A percentile compares a stretch with the other conserved stretches of the same genome.
These are phyloP conservation scores for Lagorchestes hirsutus DNA, from an alignment of 2,797 vertebrate genomes.

Conservation along the genomic window DNA sequence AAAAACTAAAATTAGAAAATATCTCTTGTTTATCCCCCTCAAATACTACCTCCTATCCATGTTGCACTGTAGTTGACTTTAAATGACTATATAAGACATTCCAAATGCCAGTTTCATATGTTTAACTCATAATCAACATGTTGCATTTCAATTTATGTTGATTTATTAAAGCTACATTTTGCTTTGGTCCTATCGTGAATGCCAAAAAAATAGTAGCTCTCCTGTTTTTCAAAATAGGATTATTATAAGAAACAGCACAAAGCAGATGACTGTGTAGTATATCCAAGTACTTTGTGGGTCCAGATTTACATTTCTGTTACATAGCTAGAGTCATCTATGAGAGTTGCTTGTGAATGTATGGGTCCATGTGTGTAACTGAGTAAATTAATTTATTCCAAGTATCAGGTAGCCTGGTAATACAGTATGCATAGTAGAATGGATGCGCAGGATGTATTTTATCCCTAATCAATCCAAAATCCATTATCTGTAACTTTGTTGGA, in stretches of 20 bases:
- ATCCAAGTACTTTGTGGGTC: too few relatives aligned
- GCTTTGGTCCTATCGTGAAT: conserved; percentile 5
- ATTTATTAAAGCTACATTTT: conserved; percentile 28
- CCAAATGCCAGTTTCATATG: too few relatives aligned
- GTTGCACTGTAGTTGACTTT: too few relatives aligned
- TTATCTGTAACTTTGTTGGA: accelerated
- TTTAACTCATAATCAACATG: conserved; percentile 16
- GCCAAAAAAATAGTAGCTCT: background rate
- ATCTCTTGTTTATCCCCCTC: too few relatives aligned
- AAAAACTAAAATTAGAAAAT: too few relatives aligned
- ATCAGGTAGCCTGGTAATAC: background rate
- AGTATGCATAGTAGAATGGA: too few relatives aligned
- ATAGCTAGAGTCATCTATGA: background rate
- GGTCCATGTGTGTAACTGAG: background rate
- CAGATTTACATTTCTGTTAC: background rate
- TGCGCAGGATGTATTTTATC: accelerated
- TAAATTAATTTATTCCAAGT: background rate
- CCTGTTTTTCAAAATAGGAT: background rate
- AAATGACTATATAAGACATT: too few relatives aligned
- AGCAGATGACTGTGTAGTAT: too few relatives aligned
- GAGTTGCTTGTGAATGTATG: background rate
- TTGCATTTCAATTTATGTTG: conserved; percentile 16
- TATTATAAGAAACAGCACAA: background rate
- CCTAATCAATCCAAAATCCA: background rate
- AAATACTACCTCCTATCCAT: too few relatives aligned